These are phyloP conservation scores for Malurus splendens DNA, from an alignment of 2,797 vertebrate genomes.

Conservation along the genomic window DNA sequence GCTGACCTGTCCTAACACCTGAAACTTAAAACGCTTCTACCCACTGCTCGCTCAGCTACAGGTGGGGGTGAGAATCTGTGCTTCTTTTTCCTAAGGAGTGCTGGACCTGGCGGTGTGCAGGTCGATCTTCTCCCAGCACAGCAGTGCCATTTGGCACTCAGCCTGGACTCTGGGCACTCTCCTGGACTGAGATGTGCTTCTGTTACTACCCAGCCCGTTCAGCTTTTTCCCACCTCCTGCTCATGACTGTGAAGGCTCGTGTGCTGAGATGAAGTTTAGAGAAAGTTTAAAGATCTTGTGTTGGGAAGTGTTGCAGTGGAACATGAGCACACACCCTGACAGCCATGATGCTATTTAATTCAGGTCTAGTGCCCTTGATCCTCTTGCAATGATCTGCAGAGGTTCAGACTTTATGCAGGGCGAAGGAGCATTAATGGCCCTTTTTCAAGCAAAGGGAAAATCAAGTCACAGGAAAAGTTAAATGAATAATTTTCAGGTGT, in stretches of 20 bases:
- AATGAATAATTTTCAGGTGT: conserved; percentile 51
- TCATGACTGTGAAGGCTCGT: background rate
- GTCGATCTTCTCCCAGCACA: background rate
- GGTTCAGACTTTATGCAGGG: background rate
- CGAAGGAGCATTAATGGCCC: background rate
- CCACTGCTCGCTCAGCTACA: background rate
- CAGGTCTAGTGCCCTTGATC: background rate
- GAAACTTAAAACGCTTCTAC: background rate
- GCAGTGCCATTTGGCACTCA: background rate
- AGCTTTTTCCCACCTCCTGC: background rate
- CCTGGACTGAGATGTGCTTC: background rate
- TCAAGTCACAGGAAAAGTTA: conserved; percentile 48
- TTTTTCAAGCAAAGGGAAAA: conserved; percentile 22
- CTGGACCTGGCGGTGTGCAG: background rate
- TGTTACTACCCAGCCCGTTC: background rate
- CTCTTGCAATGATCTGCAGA: background rate
- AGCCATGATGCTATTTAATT: background rate
- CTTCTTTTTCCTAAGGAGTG: background rate
- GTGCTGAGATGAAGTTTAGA: background rate
- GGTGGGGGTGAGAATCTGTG: background rate
- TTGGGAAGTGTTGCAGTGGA: background rate
- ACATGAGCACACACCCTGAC: background rate
- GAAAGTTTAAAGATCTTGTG: background rate
- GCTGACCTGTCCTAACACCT: background rate
- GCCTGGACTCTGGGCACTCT: background rate